These are phyloP conservation scores for Schizopygopsis pylzovi DNA, from an alignment of 2,797 vertebrate genomes.

Conservation along the genomic window DNA sequence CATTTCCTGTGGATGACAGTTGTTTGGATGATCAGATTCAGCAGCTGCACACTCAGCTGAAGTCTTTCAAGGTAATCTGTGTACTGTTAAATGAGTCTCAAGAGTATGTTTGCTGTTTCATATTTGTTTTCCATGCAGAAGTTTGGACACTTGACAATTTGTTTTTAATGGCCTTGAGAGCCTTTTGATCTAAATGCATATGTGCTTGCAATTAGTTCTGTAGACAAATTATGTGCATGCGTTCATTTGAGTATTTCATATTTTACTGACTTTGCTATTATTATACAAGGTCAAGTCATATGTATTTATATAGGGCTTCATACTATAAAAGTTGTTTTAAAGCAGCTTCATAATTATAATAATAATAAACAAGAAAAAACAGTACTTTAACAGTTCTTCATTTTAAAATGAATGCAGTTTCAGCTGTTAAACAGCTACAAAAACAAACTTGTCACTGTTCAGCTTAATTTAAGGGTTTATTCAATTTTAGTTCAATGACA, in stretches of 20 bases:
- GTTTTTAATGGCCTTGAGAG: background rate
- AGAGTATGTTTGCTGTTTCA: background rate
- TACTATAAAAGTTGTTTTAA: background rate
- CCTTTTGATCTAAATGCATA: background rate
- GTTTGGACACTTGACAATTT: background rate
- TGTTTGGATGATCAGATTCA: slow-evolving; percentile 84
- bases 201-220: background rate
- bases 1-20: slow-evolving; percentile 87
- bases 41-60: slow-evolving; percentile 83
- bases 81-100: background rate
- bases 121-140: background rate
- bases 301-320: background rate
- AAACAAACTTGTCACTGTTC: background rate
- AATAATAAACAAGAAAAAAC: background rate
- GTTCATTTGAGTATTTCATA: background rate
- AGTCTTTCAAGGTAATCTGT: slow-evolving; percentile 79
- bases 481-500: background rate
- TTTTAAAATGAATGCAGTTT: background rate
- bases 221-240: background rate
- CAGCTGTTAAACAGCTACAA: too few relatives aligned
- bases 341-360: background rate
- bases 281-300: too few relatives aligned
- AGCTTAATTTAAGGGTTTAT: background rate
- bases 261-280: background rate
- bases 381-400: background rate